phyloP scores from a whole-genome alignment of 1,140 invertebrate species.

The Lysiphlebus fabarum region DNA sequence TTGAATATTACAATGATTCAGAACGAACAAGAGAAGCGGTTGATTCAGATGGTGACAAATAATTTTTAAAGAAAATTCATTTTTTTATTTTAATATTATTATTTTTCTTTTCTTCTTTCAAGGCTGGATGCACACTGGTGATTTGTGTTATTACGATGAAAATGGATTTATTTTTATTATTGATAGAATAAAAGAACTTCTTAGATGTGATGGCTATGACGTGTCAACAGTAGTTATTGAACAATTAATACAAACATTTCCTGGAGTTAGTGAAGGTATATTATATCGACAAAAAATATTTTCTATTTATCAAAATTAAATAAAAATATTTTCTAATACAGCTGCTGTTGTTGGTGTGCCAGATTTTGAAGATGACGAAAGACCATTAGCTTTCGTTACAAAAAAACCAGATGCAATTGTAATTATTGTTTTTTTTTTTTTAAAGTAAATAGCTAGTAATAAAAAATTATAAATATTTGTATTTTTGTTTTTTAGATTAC shows the following conservation, averaged over 20 bases:
- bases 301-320: too few species aligned
- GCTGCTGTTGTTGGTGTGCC: conserved; percentile 62
- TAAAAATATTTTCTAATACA: too few species aligned
- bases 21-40: conserved; percentile 56
- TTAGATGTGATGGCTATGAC: conserved; percentile 41
- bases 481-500: conserved; percentile 26
- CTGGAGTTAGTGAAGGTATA: conserved; percentile 58
- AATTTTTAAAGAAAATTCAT: background rate
- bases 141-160: conserved; percentile 51
- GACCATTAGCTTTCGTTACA: conserved; percentile 60
- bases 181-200: conserved; percentile 58
- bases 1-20: conserved; percentile 51
- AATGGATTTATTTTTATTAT: conserved; percentile 50
- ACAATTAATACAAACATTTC: conserved; percentile 61
- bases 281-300: too few species aligned
- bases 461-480: background rate
- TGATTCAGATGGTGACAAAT: conserved; percentile 50
- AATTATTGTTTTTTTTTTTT: background rate
- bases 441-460: background rate
- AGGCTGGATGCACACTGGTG: conserved; percentile 40
- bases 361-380: conserved; percentile 57
- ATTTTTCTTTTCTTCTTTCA: background rate
- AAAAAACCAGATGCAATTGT: conserved; percentile 35
- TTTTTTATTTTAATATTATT: conserved; percentile 1
- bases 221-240: conserved; percentile 54